Base-by-base conservation (phyloP, 2,113 vertebrate genomes). In the Prionailurus viverrinus region DNA sequence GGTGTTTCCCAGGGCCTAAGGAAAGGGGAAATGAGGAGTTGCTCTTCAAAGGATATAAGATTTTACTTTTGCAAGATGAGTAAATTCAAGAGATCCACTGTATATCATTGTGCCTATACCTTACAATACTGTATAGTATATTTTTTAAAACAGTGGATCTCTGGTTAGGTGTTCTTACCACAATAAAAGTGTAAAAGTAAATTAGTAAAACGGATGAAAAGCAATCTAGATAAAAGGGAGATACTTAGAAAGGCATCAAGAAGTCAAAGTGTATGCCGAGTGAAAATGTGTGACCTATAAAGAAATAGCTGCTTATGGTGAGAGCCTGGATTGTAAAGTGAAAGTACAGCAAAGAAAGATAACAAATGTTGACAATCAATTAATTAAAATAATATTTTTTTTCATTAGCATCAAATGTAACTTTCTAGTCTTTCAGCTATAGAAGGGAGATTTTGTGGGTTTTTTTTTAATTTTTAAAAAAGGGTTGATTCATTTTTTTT, bases 221-320 rank as follows among this genome's bases (percentile, higher is more conserved):
- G 2, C 58, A 65, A 71, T 18, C 4, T 18, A 85, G 5, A 58
- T 6, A 41, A 27, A 69, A 65, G 3, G 7, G 10, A 66, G 21
- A 29, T 5, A 15, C 18, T n/a, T 71, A 88, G 45, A 74, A 58
- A n/a, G 29, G 15, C 6, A 80, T 16, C 55, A 81, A 84, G 73
- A n/a, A n/a, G 1, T 18, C 1, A 25, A 45, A 74, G 5, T 4
- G 5, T 41, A 3, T 31, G 19, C 7, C 5, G 33, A 3, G 18
- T 23, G 3, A 61, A 85, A 25, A 1, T 53, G 29, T 53, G 76
- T 21, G 48, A 33, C 48, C 29, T 79, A 31, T 6, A 53, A 79
- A 27, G 19, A 63, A 61, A 45, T n/a, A 68, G 27, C 0, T 16
- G 7, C 7, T 31, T 45, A 25, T 14, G 7, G 10, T 27, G 11